phyloP scores from a whole-genome alignment of 2,797 vertebrate species.

The Enteromius afrohamiltoni region DNA sequence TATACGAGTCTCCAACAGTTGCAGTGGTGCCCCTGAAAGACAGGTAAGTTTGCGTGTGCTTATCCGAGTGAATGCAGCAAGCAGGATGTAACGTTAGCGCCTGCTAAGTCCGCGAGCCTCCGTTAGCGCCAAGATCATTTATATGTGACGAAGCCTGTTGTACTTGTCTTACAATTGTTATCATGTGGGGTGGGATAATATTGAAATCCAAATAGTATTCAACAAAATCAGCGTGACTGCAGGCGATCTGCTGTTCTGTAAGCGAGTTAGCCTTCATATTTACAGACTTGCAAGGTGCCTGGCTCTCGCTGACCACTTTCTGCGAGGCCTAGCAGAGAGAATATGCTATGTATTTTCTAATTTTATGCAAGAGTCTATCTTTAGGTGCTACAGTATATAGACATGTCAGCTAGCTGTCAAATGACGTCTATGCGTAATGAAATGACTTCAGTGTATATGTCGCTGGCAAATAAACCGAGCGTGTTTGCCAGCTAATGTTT shows the following conservation, averaged over 20 bases:
- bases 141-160: conserved; percentile 15
- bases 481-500: conserved; percentile 1
- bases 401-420: neutral
- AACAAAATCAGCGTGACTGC: too few relatives aligned
- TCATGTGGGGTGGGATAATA: neutral
- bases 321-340: neutral
- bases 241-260: neutral
- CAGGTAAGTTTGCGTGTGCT: conserved; percentile 44
- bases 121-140: conserved; percentile 1
- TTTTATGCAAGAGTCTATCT: neutral
- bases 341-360: neutral
- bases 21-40: conserved; percentile 14
- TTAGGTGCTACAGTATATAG: neutral
- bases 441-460: neutral
- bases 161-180: neutral
- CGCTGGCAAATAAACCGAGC: neutral
- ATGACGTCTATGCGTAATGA: neutral
- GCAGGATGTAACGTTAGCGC: conserved; percentile 29
- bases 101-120: conserved; percentile 46
- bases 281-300: neutral
- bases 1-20: neutral
- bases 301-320: conserved; percentile 8
- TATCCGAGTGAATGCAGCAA: conserved; percentile 5
- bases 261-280: neutral
- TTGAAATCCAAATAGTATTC: neutral